Evolutionary conservation across 2,888 invertebrate genomes (phyloP).

Genomic region (Drosophila greeni): DNA sequence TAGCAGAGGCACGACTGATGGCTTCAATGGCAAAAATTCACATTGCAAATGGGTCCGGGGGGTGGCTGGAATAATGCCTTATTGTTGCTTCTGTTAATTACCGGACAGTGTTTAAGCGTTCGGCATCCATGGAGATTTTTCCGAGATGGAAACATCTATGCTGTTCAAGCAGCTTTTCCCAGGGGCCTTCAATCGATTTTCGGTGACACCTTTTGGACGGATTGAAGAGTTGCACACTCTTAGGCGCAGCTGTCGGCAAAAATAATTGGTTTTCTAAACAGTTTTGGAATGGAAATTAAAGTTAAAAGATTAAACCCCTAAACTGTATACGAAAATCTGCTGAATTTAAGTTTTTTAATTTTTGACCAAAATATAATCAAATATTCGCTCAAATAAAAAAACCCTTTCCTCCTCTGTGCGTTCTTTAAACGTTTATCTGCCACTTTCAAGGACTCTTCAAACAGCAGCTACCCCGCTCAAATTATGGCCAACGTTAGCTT

Average conservation of each 20-base stretch:
- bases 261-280: slow-evolving; percentile 1
- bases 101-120: slow-evolving; percentile 28
- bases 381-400: neutral
- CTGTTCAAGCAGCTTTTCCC: neutral
- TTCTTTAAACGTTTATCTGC: slow-evolving; percentile 14
- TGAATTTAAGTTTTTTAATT: neutral
- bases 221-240: neutral
- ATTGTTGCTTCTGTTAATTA: slow-evolving; percentile 42
- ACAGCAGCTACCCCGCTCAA: slow-evolving; percentile 7
- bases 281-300: slow-evolving; percentile 1
- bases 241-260: neutral
- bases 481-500: slow-evolving; percentile 26
- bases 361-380: neutral
- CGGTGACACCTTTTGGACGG: slow-evolving; percentile 6
- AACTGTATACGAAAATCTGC: neutral
- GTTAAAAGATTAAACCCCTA: neutral
- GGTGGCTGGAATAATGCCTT: slow-evolving; percentile 10
- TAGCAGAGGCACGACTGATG: slow-evolving; percentile 66
- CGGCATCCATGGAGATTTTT: slow-evolving; percentile 15
- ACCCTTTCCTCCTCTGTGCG: neutral
- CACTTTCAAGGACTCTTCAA: slow-evolving; percentile 11
- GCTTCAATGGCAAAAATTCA: slow-evolving; percentile 64
- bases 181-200: slow-evolving; percentile 10
- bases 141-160: slow-evolving; percentile 6
- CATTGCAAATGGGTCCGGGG: slow-evolving; percentile 18